phyloP scores from a whole-genome alignment of 2,797 vertebrate species.

The Darevskia nairensis region DNA sequence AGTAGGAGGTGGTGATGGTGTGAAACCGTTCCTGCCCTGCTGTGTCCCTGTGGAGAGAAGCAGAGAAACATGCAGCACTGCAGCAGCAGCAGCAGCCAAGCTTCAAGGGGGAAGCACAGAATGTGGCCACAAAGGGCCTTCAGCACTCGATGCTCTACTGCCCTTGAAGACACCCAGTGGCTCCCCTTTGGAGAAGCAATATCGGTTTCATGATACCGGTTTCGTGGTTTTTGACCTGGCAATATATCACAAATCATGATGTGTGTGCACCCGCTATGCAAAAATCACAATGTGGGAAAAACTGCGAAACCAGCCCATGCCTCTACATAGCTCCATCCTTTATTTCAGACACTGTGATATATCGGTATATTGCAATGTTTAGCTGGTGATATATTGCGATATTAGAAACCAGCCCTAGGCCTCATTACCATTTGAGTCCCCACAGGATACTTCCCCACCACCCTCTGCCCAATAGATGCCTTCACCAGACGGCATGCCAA shows the following conservation, averaged over 20 bases:
- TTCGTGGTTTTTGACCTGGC: too few relatives aligned
- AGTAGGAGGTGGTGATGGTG: slow-evolving; percentile 99
- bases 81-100: neutral
- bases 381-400: too few relatives aligned
- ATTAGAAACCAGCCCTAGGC: neutral
- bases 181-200: neutral
- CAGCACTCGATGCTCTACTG: neutral
- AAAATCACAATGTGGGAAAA: too few relatives aligned
- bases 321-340: too few relatives aligned
- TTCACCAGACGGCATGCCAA: neutral
- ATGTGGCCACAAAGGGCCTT: neutral
- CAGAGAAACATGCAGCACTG: slow-evolving; percentile 35
- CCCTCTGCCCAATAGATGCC: too few relatives aligned
- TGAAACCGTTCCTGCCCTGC: slow-evolving; percentile 98
- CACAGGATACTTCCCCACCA: neutral
- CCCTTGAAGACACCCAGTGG: neutral
- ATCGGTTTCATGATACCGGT: too few relatives aligned
- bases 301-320: too few relatives aligned
- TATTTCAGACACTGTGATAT: too few relatives aligned
- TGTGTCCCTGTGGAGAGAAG: slow-evolving; percentile 87
- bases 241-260: too few relatives aligned
- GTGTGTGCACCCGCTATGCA: too few relatives aligned
- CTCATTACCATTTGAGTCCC: neutral
- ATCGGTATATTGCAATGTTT: too few relatives aligned
- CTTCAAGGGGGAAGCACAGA: neutral